Evolutionary conservation across 2,113 vertebrate genomes (phyloP).

Genomic region (Rhynchomys soricoides): DNA sequence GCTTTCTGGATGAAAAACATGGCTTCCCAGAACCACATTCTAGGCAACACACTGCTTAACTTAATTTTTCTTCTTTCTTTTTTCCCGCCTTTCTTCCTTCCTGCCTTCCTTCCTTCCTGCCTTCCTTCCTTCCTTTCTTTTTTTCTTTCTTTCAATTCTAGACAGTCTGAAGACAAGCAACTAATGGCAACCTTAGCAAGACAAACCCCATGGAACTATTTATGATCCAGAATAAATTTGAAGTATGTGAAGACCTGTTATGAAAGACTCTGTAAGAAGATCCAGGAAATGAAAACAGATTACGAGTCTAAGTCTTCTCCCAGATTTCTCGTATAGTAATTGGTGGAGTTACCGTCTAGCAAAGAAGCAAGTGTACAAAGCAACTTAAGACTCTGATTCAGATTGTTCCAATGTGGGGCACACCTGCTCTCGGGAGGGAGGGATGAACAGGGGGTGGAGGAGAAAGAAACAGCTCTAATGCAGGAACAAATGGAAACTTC

Average conservation of each 20-base stretch:
- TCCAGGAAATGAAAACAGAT: constrained; percentile 45
- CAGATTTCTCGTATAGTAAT: constrained; percentile 37
- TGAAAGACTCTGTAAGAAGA: constrained; percentile 12
- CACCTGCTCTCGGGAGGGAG: background rate
- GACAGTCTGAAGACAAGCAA: constrained; percentile 27
- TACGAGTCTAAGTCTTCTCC: constrained; percentile 43
- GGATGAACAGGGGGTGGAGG: background rate
- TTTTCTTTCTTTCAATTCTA: background rate
- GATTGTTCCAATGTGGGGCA: constrained; percentile 17
- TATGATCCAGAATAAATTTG: constrained; percentile 35
- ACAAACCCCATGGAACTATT: background rate
- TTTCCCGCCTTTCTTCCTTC: too few species aligned
- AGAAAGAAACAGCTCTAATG: constrained; percentile 47
- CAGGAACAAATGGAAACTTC: constrained; percentile 53
- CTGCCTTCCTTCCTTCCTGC: background rate
- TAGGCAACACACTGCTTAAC: background rate
- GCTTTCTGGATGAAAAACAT: background rate
- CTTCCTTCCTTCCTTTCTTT: background rate
- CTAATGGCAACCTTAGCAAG: background rate
- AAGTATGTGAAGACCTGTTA: constrained; percentile 29
- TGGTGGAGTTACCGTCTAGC: background rate
- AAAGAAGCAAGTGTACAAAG: constrained; percentile 44
- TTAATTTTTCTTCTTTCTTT: background rate
- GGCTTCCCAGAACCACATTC: background rate
- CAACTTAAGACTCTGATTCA: constrained; percentile 21